These are phyloP conservation scores for Trachelus troglodyta DNA, from an alignment of 2,888 invertebrate species.

Conservation along the genomic window DNA sequence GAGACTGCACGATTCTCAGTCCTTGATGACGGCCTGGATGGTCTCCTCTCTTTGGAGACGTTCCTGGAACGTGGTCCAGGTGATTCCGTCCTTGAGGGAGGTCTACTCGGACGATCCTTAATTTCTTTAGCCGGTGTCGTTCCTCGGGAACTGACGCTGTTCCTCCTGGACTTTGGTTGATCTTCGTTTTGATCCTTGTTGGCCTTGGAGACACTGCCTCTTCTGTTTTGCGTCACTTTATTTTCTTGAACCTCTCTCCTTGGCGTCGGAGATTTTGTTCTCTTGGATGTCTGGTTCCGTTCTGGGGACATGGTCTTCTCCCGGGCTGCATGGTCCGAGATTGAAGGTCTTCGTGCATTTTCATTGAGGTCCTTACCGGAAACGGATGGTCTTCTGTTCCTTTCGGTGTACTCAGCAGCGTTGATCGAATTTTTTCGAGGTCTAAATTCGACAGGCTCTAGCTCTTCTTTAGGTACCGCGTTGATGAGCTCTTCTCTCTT, in stretches of 20 bases:
- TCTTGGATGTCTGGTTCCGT: slow-evolving; percentile 15
- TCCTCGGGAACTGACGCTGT: slow-evolving; percentile 31
- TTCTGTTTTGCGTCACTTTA: not conserved
- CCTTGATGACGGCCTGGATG: slow-evolving; percentile 51
- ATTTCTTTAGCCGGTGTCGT: slow-evolving; percentile 35
- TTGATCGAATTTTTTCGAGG: not conserved
- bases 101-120: slow-evolving; percentile 29
- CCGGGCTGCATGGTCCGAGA: slow-evolving; percentile 61
- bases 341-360: slow-evolving; percentile 55
- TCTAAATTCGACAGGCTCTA: slow-evolving; percentile 18
- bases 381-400: slow-evolving; percentile 24
- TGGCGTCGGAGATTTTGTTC: slow-evolving; percentile 33
- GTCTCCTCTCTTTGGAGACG: slow-evolving; percentile 38
- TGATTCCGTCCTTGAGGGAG: slow-evolving; percentile 48
- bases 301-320: slow-evolving; percentile 9
- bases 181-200: slow-evolving; percentile 16
- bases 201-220: not conserved
- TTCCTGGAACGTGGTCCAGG: slow-evolving; percentile 46
- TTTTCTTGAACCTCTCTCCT: not conserved
- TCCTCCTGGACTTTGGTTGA: slow-evolving; percentile 22
- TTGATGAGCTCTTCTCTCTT: slow-evolving; percentile 74
- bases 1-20: slow-evolving; percentile 39
- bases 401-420: slow-evolving; percentile 33
- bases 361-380: slow-evolving; percentile 51
- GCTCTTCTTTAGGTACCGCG: slow-evolving; percentile 69